Evolutionary conservation across 2,797 vertebrate species (phyloP), one percentile per base, ranked within the genome.

Genomic region (Clarias fuscus): DNA sequence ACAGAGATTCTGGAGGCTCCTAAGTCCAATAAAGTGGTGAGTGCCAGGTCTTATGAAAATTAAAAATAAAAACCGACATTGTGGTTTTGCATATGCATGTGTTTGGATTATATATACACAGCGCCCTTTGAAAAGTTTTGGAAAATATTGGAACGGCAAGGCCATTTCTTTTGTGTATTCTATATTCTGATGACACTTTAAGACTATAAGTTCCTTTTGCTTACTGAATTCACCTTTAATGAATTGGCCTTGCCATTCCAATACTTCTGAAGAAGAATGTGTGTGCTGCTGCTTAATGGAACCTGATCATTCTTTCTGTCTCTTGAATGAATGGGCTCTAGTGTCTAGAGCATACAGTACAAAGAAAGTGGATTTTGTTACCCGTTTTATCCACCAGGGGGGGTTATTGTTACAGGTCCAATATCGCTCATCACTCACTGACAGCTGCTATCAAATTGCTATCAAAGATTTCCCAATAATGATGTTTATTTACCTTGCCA

Each of bases 1-100:
- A 33, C 95, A 98, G 98, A 98, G 86, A 95, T 96, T 90, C 88
- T 94, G 88, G 98, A 98, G 72, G 93, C 95, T 8, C 84, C 96
- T 85, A 98, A 96, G 92, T 93, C 95, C 86, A 95, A 95, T 91
- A 99, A 97, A 94, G 90, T 97, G 97, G 98, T 99, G 93, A 98
- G 98, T 98, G 76, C 13, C 24, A 67, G 27, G 40, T 62, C 71
- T 76, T 62, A 77, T 8, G 6, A 37, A 37, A 79, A 8, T 53
- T 53, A 3, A 78, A 59, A 73, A 48, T 5, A 24, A 48, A 27
- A 27, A 53, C 4, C 0, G 15, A 37, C 1, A 22, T 22, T 40
- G 7, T 24, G 58, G 30, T 53, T 53, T 14, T 17, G 24, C 27
- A 48, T 78, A 13, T 59, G 18, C 27, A 17, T 40, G 37, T 43